phyloP scores from a whole-genome alignment of 2,888 invertebrate genomes.

The Morpho deidamia region DNA sequence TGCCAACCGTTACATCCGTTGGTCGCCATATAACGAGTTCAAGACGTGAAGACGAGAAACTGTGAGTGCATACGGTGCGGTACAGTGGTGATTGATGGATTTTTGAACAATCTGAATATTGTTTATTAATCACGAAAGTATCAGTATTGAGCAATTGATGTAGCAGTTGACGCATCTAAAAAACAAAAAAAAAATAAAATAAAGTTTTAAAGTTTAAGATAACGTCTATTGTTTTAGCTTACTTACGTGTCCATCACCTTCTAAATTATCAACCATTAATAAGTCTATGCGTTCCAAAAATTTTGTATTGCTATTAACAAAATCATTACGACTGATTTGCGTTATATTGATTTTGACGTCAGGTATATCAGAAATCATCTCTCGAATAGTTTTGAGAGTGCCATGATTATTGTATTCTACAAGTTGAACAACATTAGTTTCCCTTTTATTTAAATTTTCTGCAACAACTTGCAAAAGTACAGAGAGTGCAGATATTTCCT shows the following conservation, averaged over 20 bases:
- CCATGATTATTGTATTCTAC: slow-evolving; percentile 10
- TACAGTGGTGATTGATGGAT: slow-evolving; percentile 27
- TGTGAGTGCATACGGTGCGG: slow-evolving; percentile 28
- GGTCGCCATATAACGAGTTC: slow-evolving; percentile 35
- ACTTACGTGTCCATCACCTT: slow-evolving; percentile 34
- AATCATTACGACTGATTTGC: slow-evolving; percentile 18
- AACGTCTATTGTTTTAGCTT: neutral
- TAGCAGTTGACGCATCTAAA: slow-evolving; percentile 32
- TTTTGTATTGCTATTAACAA: slow-evolving; percentile 12
- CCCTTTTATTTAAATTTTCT: slow-evolving; percentile 35
- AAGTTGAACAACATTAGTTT: slow-evolving; percentile 31
- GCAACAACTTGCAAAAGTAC: slow-evolving; percentile 36
- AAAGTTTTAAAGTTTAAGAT: neutral
- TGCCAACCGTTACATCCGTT: slow-evolving; percentile 17
- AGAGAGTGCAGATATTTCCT: slow-evolving; percentile 30
- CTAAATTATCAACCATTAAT: slow-evolving; percentile 29
- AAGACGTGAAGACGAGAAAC: slow-evolving; percentile 20
- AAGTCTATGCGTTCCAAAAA: slow-evolving; percentile 26
- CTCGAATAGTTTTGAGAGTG: slow-evolving; percentile 22
- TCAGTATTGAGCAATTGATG: slow-evolving; percentile 27
- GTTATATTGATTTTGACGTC: slow-evolving; percentile 20
- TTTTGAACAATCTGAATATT: slow-evolving; percentile 10
- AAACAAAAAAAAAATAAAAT: neutral
- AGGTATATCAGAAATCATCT: slow-evolving; percentile 21
- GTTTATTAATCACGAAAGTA: slow-evolving; percentile 32